Base-by-base conservation (phyloP, 2,797 vertebrate genomes). In the Octomys mimax region DNA sequence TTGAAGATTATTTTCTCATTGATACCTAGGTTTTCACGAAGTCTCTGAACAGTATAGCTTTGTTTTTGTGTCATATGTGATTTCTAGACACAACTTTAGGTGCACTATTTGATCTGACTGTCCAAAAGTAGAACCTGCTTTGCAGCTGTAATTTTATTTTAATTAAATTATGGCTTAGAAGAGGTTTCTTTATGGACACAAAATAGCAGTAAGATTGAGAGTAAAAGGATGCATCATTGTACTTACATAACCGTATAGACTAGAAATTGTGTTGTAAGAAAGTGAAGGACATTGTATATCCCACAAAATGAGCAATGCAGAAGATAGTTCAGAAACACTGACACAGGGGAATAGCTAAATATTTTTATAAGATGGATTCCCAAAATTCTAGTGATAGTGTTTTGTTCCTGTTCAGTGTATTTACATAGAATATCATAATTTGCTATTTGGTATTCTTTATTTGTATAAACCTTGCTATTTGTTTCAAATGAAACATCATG, bases 181-280 rank as follows among this genome's bases (percentile, higher is more conserved):
- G 33, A 73, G 39, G 6, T 96, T 95, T 94, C 88, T 22, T 87
- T 57, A 59, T 57, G 54, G 39, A 79, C 19, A 42, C 31, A 92
- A 39, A 82, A 66, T 42, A 28, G 33, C 42, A 80, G 9, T 78
- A 42, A 68, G 5, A 70, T 92, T 92, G 52, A 36, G 62, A 52
- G 22, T 90, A n/a, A 83, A 89, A 86, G 42, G 28, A 22, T 57
- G 93, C 84, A 83, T 78, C 19, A 31, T 49, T 79, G 24, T 73
- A 36, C n/a, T 81, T 19, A 21, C 18, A 24, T 80, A 71, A 14
- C 21, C 71, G 64, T 6, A 6, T 49, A 75, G 57, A 11, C 46
- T 81, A 18, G n/a, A 31, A 70, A 80, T 13, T 31, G 31, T 70
- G 22, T 89, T 64, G 33, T 36, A 22, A 84, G 21, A 84, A 90